Evolutionary conservation across 2,888 invertebrate species (phyloP).

Genomic region (Meloe dianella): DNA sequence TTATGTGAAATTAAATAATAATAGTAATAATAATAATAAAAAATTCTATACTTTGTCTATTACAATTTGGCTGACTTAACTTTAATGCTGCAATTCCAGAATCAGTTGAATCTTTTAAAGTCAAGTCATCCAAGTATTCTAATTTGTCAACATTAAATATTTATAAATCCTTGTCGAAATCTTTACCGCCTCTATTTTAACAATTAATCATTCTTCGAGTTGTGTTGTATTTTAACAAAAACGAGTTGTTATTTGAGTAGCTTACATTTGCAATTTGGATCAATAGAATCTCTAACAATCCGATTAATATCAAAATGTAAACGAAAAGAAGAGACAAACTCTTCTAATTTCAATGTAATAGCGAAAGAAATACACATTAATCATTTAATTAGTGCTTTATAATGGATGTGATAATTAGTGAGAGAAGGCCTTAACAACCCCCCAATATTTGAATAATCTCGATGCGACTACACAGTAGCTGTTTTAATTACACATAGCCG

Average conservation of each 20-base stretch:
- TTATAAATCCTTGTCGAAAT: background rate
- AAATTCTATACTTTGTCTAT: background rate
- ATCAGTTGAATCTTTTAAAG: too few relatives aligned
- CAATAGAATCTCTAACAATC: background rate
- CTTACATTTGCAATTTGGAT: background rate
- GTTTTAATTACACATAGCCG: slow-evolving; percentile 30
- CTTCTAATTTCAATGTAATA: background rate
- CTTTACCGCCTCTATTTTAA: slow-evolving; percentile 8
- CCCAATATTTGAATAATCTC: slow-evolving; percentile 29
- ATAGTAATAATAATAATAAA: background rate
- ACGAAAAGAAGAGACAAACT: background rate
- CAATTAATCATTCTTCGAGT: background rate
- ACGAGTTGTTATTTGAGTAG: background rate
- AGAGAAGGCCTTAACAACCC: slow-evolving; percentile 12
- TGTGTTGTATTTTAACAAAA: background rate
- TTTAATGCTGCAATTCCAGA: background rate
- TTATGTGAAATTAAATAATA: slow-evolving; percentile 1
- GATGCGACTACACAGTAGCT: slow-evolving; percentile 30
- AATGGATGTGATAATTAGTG: slow-evolving; percentile 27
- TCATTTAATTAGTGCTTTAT: slow-evolving; percentile 29
- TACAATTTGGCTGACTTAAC: background rate
- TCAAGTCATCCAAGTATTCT: too few relatives aligned
- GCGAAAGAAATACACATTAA: slow-evolving; percentile 23
- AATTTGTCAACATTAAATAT: background rate
- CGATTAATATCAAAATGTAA: background rate